Evolutionary conservation across 2,888 invertebrate species (phyloP).

Genomic region (Stenoptilia bipunctidactyla): DNA sequence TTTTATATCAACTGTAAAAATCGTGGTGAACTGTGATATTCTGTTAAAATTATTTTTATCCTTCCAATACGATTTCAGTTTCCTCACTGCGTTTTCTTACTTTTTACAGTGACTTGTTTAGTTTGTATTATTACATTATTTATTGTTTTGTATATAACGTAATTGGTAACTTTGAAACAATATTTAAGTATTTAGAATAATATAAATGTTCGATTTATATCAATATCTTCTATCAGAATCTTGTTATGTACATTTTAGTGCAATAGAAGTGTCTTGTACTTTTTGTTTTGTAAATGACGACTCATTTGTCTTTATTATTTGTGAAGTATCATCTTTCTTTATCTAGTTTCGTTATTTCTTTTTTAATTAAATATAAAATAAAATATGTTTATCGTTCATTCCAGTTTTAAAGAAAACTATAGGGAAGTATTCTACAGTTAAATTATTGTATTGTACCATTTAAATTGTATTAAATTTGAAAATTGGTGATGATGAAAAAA

Average conservation of each 20-base stretch:
- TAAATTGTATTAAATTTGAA: constrained; percentile 63
- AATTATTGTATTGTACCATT: constrained; percentile 69
- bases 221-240: constrained; percentile 15
- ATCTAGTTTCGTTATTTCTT: constrained; percentile 64
- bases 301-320: constrained; percentile 21
- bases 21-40: constrained; percentile 71
- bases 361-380: constrained; percentile 59
- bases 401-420: constrained; percentile 67
- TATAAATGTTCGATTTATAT: constrained; percentile 19
- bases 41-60: constrained; percentile 66
- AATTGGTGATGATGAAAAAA: constrained; percentile 68
- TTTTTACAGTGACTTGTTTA: constrained; percentile 23
- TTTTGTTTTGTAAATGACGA: constrained; percentile 7
- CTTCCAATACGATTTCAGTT: constrained; percentile 38
- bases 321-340: constrained; percentile 36
- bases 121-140: constrained; percentile 57
- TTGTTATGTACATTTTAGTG: constrained; percentile 33
- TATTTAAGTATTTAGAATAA: constrained; percentile 38
- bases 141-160: constrained; percentile 61
- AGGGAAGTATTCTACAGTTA: constrained; percentile 64
- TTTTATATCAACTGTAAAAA: constrained; percentile 38
- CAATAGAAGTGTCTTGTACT: constrained; percentile 58
- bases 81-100: constrained; percentile 25
- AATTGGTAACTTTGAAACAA: constrained; percentile 35
- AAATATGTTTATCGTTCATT: constrained; percentile 68